Conservation (phyloP, 2,113 vertebrate species). For the Orcinus orca region DNA sequence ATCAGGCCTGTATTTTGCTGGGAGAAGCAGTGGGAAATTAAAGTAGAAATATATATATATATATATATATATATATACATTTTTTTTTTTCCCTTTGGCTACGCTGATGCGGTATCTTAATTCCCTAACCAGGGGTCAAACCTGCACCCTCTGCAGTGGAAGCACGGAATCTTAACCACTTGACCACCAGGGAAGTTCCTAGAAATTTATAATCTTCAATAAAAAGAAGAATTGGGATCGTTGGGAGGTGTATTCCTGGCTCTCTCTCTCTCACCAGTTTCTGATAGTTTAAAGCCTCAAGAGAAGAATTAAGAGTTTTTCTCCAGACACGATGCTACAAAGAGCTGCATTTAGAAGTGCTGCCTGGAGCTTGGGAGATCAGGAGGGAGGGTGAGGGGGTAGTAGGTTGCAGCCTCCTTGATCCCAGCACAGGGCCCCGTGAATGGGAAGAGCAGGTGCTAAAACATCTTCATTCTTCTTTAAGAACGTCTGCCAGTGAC, state of each 20-base stretch:
- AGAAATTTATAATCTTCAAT: not conserved
- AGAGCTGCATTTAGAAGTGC: not conserved
- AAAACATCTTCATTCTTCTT: not conserved
- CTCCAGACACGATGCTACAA: not conserved
- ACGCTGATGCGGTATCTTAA: too few species aligned
- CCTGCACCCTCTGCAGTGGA: too few species aligned
- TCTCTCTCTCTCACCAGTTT: not conserved
- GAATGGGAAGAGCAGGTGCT: constrained; percentile 5
- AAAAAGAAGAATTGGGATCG: not conserved
- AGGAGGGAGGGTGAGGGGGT: not conserved
- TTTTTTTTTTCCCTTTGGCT: too few species aligned
- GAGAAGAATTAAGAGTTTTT: not conserved
- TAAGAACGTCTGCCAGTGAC: not conserved
- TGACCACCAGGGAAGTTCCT: too few species aligned
- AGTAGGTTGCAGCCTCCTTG: not conserved
- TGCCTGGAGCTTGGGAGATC: not conserved
- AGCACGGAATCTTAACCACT: too few species aligned
- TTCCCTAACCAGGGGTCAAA: too few species aligned
- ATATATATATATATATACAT: too few species aligned
- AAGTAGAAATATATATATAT: not conserved
- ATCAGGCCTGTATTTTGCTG: not conserved
- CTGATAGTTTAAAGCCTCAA: constrained; percentile 29
- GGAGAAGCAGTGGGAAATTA: not conserved
- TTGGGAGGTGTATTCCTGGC: not conserved
- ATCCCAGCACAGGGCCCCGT: not conserved